These are phyloP conservation scores for Brachymystax lenok DNA, from an alignment of 2,797 vertebrate genomes.

Conservation along the genomic window DNA sequence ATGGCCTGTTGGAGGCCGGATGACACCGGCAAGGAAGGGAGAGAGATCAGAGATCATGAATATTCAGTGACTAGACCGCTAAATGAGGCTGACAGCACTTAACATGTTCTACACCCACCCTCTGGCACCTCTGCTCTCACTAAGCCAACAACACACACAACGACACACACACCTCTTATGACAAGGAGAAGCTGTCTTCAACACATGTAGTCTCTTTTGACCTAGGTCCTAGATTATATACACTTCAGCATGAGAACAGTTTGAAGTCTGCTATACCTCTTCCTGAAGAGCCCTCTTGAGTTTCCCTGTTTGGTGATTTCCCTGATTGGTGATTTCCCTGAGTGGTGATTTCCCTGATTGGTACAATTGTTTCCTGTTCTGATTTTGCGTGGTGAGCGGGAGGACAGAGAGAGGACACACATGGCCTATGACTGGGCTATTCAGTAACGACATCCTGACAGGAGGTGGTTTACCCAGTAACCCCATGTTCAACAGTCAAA, in stretches of 20 bases:
- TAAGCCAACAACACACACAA: too few relatives aligned
- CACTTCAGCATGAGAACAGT: conserved; percentile 1
- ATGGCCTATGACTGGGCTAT: too few relatives aligned
- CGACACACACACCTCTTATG: too few relatives aligned
- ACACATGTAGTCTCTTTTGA: neutral
- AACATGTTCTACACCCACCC: too few relatives aligned
- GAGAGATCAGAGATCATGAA: neutral
- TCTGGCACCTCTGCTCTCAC: too few relatives aligned
- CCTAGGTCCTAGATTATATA: too few relatives aligned
- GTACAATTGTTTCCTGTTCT: conserved; percentile 45
- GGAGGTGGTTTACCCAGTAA: conserved; percentile 23
- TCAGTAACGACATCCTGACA: neutral
- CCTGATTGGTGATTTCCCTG: too few relatives aligned
- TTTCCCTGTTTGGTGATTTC: too few relatives aligned
- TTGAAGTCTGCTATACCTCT: neutral
- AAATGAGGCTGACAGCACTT: too few relatives aligned
- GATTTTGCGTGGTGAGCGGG: conserved; percentile 36
- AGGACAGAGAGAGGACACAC: conserved; percentile 10
- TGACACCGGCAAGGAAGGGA: neutral
- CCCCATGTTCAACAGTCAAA: conserved; percentile 62
- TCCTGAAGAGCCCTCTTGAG: neutral
- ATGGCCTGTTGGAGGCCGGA: too few relatives aligned
- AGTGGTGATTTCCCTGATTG: conserved; percentile 17
- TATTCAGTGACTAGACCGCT: too few relatives aligned
- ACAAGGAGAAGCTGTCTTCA: neutral